These are phyloP conservation scores for Toxotes lorentzi DNA, from an alignment of 2,797 vertebrate species.

Conservation along the genomic window DNA sequence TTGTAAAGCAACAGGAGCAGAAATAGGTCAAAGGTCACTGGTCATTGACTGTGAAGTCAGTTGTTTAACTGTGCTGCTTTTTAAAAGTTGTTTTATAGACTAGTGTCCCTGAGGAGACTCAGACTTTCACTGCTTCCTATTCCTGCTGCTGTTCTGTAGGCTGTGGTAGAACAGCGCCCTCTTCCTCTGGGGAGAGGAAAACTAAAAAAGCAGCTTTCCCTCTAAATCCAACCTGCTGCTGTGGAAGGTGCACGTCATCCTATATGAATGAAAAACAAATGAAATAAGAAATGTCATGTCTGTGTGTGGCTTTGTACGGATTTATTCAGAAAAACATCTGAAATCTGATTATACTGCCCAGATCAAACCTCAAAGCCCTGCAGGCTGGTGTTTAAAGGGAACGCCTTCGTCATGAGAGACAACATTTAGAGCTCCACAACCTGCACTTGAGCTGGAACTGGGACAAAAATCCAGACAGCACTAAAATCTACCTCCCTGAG, in stretches of 20 bases:
- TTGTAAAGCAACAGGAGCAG: no score
- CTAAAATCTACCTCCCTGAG: background rate
- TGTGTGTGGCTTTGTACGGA: background rate
- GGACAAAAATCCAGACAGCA: background rate
- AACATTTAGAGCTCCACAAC: background rate
- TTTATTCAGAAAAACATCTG: background rate
- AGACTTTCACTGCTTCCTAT: background rate
- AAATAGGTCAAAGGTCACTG: no score
- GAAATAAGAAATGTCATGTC: no score
- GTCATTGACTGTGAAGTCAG: no score
- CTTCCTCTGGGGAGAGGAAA: conserved; percentile 23
- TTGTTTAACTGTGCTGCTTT: no score
- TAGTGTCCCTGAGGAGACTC: background rate
- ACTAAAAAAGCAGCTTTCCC: no score
- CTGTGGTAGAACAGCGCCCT: conserved; percentile 38
- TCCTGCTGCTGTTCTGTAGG: accelerated
- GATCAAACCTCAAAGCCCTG: background rate
- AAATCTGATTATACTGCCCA: background rate
- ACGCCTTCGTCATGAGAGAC: background rate
- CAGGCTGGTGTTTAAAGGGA: background rate
- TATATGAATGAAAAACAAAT: no score
- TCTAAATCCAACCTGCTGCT: background rate
- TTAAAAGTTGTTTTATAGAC: no score
- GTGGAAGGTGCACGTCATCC: no score
- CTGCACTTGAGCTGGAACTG: background rate